phyloP scores from a whole-genome alignment of 1,140 invertebrate genomes.

The Drosophila ananassae region DNA sequence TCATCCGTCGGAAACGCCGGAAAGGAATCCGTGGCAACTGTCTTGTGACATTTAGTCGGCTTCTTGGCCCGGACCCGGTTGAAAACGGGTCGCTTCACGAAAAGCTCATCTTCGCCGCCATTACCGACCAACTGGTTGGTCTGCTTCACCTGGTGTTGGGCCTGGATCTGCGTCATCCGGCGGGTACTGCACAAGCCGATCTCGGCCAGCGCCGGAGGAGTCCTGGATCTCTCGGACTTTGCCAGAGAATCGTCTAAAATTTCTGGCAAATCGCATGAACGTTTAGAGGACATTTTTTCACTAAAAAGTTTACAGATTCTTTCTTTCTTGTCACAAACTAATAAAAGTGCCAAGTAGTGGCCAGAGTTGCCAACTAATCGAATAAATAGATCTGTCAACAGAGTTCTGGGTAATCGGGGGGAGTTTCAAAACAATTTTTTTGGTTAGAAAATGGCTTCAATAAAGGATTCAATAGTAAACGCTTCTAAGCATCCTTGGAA shows the following conservation, averaged over 20 bases:
- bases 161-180: constrained; percentile 22
- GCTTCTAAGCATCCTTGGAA: too few species aligned
- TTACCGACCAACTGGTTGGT: not conserved
- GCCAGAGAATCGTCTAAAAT: not conserved
- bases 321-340: not conserved
- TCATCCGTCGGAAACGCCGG: not conserved
- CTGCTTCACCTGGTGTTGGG: constrained; percentile 17
- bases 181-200: constrained; percentile 38
- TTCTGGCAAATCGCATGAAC: not conserved
- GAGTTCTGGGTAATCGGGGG: not conserved
- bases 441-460: not conserved
- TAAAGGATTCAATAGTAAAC: too few species aligned
- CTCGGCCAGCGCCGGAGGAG: constrained; percentile 41
- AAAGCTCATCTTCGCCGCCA: constrained; percentile 44
- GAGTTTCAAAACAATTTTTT: not conserved
- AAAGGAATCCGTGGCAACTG: not conserved
- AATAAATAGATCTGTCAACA: not conserved
- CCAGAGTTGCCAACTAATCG: not conserved
- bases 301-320: not conserved
- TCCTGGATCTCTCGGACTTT: not conserved
- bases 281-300: not conserved
- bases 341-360: not conserved
- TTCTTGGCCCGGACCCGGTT: not conserved
- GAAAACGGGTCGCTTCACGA: constrained; percentile 52
- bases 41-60: not conserved